Conservation (phyloP, 2,113 vertebrate species). For the Lanius ludovicianus region DNA sequence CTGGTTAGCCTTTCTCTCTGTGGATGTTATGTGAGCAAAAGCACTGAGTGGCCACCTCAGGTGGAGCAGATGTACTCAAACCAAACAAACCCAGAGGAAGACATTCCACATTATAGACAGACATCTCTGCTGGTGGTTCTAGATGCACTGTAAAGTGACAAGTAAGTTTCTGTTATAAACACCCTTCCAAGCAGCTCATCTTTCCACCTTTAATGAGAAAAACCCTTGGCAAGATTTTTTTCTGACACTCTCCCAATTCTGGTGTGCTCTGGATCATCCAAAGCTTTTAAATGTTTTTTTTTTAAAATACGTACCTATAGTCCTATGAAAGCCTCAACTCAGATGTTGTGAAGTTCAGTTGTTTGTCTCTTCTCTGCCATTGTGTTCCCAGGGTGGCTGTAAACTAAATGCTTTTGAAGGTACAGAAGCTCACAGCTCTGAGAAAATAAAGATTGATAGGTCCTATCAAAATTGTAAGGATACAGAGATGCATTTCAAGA, state of each 20-base stretch:
- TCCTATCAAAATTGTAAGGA: background rate
- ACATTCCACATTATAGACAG: background rate
- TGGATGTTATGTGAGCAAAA: background rate
- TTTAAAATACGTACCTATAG: background rate
- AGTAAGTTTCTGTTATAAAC: background rate
- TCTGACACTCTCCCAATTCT: background rate
- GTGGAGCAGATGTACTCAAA: background rate
- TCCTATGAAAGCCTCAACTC: background rate
- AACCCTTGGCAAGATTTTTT: background rate
- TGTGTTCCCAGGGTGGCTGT: fast-evolving
- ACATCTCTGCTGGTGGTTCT: background rate
- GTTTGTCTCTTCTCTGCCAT: background rate
- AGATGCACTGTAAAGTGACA: background rate
- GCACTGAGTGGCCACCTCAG: background rate
- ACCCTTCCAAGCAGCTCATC: background rate
- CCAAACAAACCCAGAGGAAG: background rate
- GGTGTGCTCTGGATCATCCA: background rate
- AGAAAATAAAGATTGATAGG: background rate
- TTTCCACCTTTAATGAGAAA: background rate
- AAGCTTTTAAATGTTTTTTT: background rate
- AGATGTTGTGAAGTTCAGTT: background rate
- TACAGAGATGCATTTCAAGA: background rate
- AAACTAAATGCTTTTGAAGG: background rate
- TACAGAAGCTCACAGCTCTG: background rate
- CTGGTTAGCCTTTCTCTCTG: background rate